Base-by-base conservation (phyloP, 2,888 invertebrate species). In the Caenorhabditis sp. region DNA sequence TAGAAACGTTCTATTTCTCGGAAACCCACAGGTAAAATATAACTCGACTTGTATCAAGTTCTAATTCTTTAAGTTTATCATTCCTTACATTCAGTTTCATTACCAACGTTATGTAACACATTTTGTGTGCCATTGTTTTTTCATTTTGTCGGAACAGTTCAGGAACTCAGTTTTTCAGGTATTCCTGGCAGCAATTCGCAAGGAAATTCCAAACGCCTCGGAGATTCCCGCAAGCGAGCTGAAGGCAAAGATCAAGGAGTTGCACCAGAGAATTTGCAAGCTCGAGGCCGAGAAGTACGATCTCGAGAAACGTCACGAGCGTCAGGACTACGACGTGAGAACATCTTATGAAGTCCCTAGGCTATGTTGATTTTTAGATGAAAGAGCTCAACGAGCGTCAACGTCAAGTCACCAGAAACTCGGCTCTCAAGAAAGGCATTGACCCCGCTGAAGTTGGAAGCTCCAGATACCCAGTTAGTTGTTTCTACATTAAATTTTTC, bases 381-480 rank as follows among this genome's bases (percentile, higher is more conserved):
- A 90, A 89, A 88, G 91, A 91, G 77, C 83, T 91, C 84, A 91
- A 89, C 82, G 90, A 91, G 79, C 89, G 91, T 67, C 89, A 89
- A 76, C 89, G 90, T 62, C 90, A 91, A 84, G 89, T 89, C 56
- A 85, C 87, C n/a, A 80, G 91, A 28, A 87, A 90, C 67, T 80
- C 85, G 26, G 89, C 90, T 51, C 87, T 89, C 60, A 84, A 87
- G 74, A 87, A 88, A 80, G 91, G 91, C 67, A 90, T 91, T 69
- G 88, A 91, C 47, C 84, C 86, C 11, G 85, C 86, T 53, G 89
- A 89, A 47, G 86, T 84, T 37, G 87, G 79, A 40, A 83, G 68
- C 56, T 76, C 85, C 22, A 85, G 89, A 65, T 81, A 86, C 53
- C 87, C 87, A 58, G 87, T 87, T 82, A 62, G 18, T 20, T 32